Conservation (phyloP, 2,113 vertebrate genomes). For the Quiscalus mexicanus region DNA sequence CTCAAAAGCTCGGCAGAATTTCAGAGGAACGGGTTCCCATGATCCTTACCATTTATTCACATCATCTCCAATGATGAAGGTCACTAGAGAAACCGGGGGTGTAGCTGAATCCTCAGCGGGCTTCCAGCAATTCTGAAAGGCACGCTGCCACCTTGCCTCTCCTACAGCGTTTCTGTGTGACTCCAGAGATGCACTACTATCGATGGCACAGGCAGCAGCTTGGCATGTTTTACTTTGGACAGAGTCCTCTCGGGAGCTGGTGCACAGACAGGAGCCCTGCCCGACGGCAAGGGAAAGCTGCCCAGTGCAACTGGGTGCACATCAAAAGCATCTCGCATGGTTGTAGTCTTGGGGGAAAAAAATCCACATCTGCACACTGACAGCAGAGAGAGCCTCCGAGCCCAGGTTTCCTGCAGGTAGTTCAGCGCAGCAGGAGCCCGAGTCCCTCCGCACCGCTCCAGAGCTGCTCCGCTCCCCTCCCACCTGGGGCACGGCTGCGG, state of each 20-base stretch:
- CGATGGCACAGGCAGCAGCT: background rate
- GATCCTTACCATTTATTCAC: background rate
- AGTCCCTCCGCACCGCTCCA: background rate
- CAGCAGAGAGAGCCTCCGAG: background rate
- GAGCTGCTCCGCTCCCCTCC: background rate
- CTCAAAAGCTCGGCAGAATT: background rate
- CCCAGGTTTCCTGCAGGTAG: accelerated
- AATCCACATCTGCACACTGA: accelerated
- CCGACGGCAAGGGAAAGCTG: background rate
- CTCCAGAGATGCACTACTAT: accelerated
- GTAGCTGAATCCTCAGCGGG: background rate
- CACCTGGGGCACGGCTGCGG: background rate
- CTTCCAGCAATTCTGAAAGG: background rate
- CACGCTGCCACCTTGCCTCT: background rate
- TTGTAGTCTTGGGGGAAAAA: background rate
- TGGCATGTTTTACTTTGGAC: background rate
- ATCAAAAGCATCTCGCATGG: background rate
- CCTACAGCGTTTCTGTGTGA: background rate
- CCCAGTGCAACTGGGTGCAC: too few species aligned
- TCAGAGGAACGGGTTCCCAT: background rate
- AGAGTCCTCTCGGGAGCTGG: background rate
- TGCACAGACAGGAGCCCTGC: background rate
- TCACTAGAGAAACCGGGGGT: accelerated
- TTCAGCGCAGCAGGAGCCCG: background rate
- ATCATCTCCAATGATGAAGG: background rate